Evolutionary conservation across 2,888 invertebrate species (phyloP), one percentile per base, ranked within the genome.

Genomic region (Tenthredo distinguenda): DNA sequence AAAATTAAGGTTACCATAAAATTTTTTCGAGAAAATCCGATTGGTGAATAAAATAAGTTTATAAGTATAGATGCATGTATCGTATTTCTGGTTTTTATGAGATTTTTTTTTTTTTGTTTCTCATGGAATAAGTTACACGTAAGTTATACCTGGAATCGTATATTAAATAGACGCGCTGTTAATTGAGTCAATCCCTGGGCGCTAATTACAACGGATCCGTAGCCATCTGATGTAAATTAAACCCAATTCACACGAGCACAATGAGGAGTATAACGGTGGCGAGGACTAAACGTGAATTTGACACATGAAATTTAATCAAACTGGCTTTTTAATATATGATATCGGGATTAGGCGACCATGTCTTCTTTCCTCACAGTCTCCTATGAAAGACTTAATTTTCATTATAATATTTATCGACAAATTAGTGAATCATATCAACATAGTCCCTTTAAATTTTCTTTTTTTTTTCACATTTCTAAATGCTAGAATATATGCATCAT

Each of bases 221-320:
- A 43, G 40, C 47, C n/a, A 43, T 77, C 26, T n/a, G 55, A 77
- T 77, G 77, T 50, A 55, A 77, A 77, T 77, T 77, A 31, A 77
- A 47, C 77, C 77, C 77, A 77, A 55, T 77, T 77, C 77, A n/a
- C 77, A 50, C 50, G 77, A 77, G 31, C 50, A 50, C 4, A 12
- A 76, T 21, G 10, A 2, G 26, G 12, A 47, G 15, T n/a, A 43
- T 72, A 72, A 72, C 71, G 71, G 71, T 72, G n/a, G 12, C 31
- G 10, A 3, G 2, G 62, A 34, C n/a, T 21, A 74, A 74, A 74
- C 74, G 74, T 47, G 26, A 26, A 74, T 74, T 74, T 26, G 43
- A 31, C 74, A 21, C n/a, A 43, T 43, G 74, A 74, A 74, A 43
- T 74, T 74, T 74, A 40, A 74, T 43, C 6, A 34, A 68, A 68